A percentile compares a stretch with the other conserved stretches of the same genome.
Conservation (phyloP, 2,113 vertebrate species). For the Gallinago paraguaiae region DNA sequence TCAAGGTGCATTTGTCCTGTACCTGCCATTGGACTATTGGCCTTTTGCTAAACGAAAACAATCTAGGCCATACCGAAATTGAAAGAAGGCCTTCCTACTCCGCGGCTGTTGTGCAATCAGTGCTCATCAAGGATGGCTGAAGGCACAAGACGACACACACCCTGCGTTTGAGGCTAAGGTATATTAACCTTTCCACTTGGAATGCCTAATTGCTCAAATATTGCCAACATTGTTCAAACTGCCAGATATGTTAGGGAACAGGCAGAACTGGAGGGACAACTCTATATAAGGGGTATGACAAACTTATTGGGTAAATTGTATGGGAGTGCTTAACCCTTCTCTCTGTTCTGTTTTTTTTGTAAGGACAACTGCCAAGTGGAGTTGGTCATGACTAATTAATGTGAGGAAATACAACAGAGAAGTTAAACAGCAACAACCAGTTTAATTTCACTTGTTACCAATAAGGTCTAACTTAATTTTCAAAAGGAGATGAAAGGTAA, state of each 20-base stretch:
- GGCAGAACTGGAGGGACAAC: conserved; percentile 75
- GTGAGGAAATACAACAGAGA: conserved; percentile 53
- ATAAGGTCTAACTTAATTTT: conserved; percentile 1
- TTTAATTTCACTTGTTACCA: conserved; percentile 58
- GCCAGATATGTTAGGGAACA: conserved; percentile 67
- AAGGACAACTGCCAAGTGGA: conserved; percentile 41
- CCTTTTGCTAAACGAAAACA: conserved; percentile 39
- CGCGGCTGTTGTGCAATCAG: conserved; percentile 53
- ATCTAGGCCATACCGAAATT: conserved; percentile 34
- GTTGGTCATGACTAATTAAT: conserved; percentile 54
- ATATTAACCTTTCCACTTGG: conserved; percentile 68
- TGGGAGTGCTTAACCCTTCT: conserved; percentile 72
- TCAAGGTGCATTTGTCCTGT: conserved; percentile 15
- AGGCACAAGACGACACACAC: conserved; percentile 69
- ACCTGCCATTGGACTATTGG: background rate
- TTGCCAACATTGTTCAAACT: conserved; percentile 61
- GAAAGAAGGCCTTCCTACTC: conserved; percentile 72
- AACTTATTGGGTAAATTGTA: conserved; percentile 70
- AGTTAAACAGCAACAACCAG: conserved; percentile 48
- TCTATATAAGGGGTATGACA: conserved; percentile 80
- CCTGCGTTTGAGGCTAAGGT: conserved; percentile 48
- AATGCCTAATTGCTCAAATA: conserved; percentile 74
- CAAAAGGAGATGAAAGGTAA: conserved; percentile 11
- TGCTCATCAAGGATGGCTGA: conserved; percentile 66
- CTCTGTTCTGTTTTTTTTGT: conserved; percentile 50